Percentiles rank a stretch among this genome's conserved stretches.
phyloP scores from a whole-genome alignment of 2,113 vertebrate species.

The Neogobius melanostomus region DNA sequence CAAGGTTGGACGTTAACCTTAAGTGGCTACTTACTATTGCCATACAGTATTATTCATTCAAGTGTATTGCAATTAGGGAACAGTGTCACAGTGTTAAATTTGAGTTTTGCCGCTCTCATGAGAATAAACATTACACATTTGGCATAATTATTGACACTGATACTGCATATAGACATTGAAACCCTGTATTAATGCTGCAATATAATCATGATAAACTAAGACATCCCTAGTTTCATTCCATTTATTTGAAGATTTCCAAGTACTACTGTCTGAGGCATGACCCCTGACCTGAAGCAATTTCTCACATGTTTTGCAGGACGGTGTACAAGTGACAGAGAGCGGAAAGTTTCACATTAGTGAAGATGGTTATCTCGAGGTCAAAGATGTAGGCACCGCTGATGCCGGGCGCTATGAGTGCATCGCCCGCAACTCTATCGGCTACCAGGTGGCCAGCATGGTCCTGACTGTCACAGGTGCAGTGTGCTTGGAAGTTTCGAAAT shows the following conservation, averaged over 20 bases:
- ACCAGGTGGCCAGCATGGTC: constrained; percentile 90
- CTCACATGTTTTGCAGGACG: constrained; percentile 79
- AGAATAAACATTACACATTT: no score
- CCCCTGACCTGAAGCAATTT: background rate
- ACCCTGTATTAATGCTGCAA: no score
- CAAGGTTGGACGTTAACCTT: constrained; percentile 81
- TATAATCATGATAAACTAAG: no score
- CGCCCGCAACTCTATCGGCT: constrained; percentile 92
- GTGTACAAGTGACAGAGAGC: constrained; percentile 96
- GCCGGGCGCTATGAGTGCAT: constrained; percentile 92
- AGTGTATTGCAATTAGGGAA: no score
- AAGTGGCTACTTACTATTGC: no score
- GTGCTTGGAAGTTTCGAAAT: background rate
- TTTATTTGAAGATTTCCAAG: no score
- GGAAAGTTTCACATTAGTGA: constrained; percentile 93
- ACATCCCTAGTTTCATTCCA: no score
- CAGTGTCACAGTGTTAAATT: no score
- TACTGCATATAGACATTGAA: no score
- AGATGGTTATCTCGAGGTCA: constrained; percentile 90
- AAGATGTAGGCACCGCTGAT: constrained; percentile 88
- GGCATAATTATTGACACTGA: no score
- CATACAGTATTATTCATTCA: no score
- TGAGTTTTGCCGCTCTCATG: no score
- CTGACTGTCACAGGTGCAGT: constrained; percentile 87
- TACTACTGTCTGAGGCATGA: background rate